phyloP scores from a whole-genome alignment of 2,888 invertebrate genomes.

The Drosophila maculinotata region DNA sequence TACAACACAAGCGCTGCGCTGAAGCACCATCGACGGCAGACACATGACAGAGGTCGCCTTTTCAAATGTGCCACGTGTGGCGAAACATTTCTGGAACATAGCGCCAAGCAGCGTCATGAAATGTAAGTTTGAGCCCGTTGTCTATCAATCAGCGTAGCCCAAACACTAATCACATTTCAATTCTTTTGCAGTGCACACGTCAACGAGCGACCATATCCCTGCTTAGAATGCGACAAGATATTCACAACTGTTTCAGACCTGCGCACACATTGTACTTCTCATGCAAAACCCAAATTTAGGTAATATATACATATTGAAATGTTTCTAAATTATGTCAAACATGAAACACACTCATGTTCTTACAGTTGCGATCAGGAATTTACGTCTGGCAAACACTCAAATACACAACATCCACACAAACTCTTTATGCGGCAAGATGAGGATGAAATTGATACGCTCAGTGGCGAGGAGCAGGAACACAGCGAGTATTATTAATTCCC shows the following conservation, averaged over 20 bases:
- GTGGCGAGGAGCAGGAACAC: background rate
- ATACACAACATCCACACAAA: slow-evolving; percentile 41
- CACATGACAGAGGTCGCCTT: slow-evolving; percentile 26
- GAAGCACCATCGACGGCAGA: slow-evolving; percentile 25
- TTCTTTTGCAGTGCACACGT: slow-evolving; percentile 53
- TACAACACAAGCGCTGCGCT: slow-evolving; percentile 45
- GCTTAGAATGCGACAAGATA: slow-evolving; percentile 56
- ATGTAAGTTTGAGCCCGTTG: slow-evolving; percentile 53
- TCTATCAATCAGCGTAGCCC: too few relatives aligned
- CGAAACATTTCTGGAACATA: slow-evolving; percentile 47
- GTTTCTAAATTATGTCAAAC: background rate
- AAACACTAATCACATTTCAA: background rate
- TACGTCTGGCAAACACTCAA: slow-evolving; percentile 38
- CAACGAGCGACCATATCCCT: slow-evolving; percentile 73
- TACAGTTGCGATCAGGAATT: slow-evolving; percentile 62
- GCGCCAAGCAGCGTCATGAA: slow-evolving; percentile 59
- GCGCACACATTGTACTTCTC: slow-evolving; percentile 34
- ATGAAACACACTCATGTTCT: background rate
- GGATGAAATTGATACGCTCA: slow-evolving; percentile 37
- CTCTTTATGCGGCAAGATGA: slow-evolving; percentile 17
- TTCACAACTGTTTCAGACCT: slow-evolving; percentile 47
- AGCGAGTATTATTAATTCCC: background rate
- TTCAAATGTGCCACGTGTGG: slow-evolving; percentile 54
- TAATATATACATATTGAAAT: background rate
- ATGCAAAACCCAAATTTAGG: slow-evolving; percentile 40